These are phyloP conservation scores for Trachurus trachurus DNA, from an alignment of 2,797 vertebrate genomes.

Conservation along the genomic window DNA sequence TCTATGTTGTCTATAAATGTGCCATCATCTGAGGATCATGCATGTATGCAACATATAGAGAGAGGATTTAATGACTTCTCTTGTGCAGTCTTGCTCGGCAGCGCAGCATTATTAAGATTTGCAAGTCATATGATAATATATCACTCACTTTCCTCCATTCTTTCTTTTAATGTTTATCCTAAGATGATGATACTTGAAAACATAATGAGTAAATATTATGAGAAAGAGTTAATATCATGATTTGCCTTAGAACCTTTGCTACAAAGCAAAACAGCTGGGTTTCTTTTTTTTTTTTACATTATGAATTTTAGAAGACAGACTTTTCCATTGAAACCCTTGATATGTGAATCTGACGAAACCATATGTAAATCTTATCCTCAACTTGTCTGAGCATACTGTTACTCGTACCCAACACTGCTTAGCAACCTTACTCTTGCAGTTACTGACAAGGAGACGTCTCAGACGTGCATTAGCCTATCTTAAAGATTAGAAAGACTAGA, in stretches of 20 bases:
- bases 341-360: constrained; percentile 3
- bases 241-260: neutral
- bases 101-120: neutral
- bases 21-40: neutral
- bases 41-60: neutral
- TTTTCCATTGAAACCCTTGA: neutral
- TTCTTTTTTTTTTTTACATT: neutral
- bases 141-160: neutral
- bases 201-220: too few relatives aligned
- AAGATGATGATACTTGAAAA: neutral
- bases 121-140: neutral
- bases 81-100: neutral
- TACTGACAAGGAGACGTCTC: neutral
- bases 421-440: neutral
- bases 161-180: neutral
- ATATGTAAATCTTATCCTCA: neutral
- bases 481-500: neutral
- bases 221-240: neutral
- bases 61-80: neutral
- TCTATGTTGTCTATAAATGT: constrained; percentile 12
- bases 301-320: neutral
- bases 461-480: neutral
- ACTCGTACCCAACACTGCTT: neutral
- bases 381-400: neutral
- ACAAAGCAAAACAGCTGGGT: neutral